A percentile compares a stretch with the other conserved stretches of the same genome.
Evolutionary conservation across 2,797 vertebrate genomes (phyloP).

Genomic region (Pristis pectinata): DNA sequence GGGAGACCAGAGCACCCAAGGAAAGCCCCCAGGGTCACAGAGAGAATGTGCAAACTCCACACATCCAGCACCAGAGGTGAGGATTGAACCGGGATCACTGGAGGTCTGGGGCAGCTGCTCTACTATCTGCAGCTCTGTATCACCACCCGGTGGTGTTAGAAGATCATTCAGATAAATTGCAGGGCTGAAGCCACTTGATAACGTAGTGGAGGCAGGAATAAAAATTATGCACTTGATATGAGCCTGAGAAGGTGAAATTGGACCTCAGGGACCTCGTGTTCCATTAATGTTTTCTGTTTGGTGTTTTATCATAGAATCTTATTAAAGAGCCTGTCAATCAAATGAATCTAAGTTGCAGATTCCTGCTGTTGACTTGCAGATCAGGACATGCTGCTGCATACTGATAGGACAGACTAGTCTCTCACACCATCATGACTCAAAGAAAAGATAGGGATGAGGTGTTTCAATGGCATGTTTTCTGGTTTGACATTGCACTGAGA

Average conservation of each 20-base stretch:
- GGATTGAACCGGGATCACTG: no score
- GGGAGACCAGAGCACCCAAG: no score
- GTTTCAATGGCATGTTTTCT: background rate
- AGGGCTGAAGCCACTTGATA: constrained; percentile 13
- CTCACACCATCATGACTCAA: background rate
- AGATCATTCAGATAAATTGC: background rate
- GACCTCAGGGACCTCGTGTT: background rate
- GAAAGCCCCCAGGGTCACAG: no score
- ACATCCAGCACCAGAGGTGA: no score
- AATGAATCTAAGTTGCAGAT: background rate
- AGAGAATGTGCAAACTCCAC: no score
- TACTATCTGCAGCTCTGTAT: no score
- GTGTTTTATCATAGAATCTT: background rate
- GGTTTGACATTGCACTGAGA: background rate
- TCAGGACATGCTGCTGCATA: background rate
- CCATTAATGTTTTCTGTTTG: constrained; percentile 22
- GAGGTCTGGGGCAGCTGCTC: no score
- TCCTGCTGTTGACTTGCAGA: background rate
- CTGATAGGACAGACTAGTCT: background rate
- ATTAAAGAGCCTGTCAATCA: background rate
- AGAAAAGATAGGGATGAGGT: background rate
- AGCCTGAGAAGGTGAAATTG: background rate
- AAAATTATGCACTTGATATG: background rate
- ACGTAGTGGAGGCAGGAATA: background rate
- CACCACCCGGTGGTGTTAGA: background rate